Conservation (phyloP, 1,140 invertebrate genomes). For the Ceratosolen fusciceps region DNA sequence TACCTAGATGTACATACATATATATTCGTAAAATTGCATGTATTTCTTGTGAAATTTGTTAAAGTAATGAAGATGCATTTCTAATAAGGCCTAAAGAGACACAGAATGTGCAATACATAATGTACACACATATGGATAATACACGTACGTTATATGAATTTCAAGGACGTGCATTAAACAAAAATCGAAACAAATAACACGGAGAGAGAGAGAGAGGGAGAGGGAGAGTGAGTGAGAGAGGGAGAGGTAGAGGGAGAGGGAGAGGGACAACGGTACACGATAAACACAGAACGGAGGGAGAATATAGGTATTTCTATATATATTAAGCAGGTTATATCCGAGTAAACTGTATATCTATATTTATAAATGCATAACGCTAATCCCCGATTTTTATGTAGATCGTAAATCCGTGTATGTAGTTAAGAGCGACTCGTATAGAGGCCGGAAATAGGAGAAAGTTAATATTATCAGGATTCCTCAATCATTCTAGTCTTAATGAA, state of each 20-base stretch:
- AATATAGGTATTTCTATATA: conserved; percentile 51
- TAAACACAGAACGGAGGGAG: conserved; percentile 38
- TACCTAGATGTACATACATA: conserved; percentile 36
- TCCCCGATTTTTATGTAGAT: conserved; percentile 45
- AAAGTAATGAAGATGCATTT: conserved; percentile 29
- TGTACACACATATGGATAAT: neutral
- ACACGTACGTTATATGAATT: conserved; percentile 19
- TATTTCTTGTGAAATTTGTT: conserved; percentile 39
- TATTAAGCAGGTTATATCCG: conserved; percentile 45
- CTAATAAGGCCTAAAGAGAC: conserved; percentile 46
- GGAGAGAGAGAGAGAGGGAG: no score
- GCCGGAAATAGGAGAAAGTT: conserved; percentile 26
- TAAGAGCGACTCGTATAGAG: conserved; percentile 39
- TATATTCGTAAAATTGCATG: conserved; percentile 35
- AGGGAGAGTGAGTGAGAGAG: no score
- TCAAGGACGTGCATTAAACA: neutral
- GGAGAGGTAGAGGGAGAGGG: no score
- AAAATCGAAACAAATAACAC: no score
- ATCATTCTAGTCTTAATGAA: conserved; percentile 50
- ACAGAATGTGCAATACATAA: conserved; percentile 43
- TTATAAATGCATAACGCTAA: conserved; percentile 47
- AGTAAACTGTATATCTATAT: conserved; percentile 49
- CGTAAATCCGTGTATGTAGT: conserved; percentile 42
- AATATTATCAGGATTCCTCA: conserved; percentile 44
- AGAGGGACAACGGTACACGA: conserved; percentile 34